These are phyloP conservation scores for Ammospiza caudacuta DNA, from an alignment of 2,113 vertebrate species.

Conservation along the genomic window DNA sequence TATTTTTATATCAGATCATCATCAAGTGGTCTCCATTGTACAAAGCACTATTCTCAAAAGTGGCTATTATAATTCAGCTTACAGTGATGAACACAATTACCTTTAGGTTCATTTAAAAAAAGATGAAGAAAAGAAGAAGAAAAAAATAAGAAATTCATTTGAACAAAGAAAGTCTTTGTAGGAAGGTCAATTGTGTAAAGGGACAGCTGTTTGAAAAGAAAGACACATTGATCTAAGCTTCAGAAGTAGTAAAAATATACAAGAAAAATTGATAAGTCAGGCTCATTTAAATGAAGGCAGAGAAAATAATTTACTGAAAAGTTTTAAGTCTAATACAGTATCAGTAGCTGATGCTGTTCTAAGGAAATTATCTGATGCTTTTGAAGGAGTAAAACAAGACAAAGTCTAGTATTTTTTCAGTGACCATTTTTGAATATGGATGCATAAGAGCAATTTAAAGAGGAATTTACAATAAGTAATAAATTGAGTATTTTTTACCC, in stretches of 20 bases:
- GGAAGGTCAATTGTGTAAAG: background rate
- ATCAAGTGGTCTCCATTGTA: conserved; percentile 20
- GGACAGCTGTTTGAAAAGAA: background rate
- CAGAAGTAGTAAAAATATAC: conserved; percentile 1
- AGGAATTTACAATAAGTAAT: background rate
- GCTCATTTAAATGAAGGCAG: background rate
- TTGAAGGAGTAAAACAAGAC: background rate
- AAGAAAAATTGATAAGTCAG: background rate
- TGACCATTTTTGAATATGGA: background rate
- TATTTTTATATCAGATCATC: conserved; percentile 46
- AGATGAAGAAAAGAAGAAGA: background rate
- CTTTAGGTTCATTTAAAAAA: background rate
- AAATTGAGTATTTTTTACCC: background rate
- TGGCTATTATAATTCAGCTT: conserved; percentile 11
- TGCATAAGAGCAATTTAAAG: background rate
- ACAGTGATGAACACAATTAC: conserved; percentile 25
- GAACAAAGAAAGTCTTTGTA: conserved; percentile 23
- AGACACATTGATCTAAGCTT: background rate
- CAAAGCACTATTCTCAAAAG: conserved; percentile 24
- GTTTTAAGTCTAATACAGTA: background rate
- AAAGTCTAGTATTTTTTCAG: background rate
- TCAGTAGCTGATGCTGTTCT: background rate
- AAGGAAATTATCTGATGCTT: background rate
- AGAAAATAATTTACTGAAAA: background rate
- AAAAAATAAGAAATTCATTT: background rate